A percentile compares a stretch with the other conserved stretches of the same genome.
phyloP scores from a whole-genome alignment of 2,113 vertebrate species.

The Silurus meridionalis region DNA sequence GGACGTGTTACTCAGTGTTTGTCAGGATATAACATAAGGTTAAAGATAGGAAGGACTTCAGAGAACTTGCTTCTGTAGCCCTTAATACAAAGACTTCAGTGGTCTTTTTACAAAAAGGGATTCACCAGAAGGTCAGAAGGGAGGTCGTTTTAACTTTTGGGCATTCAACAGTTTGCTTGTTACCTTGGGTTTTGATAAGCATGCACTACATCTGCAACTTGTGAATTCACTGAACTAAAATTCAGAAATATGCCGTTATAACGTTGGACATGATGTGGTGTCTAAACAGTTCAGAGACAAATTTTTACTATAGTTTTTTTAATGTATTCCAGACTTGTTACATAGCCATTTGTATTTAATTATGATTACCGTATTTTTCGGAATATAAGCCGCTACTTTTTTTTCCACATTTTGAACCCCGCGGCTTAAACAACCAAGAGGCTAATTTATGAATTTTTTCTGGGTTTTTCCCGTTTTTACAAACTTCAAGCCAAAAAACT shows the following conservation, averaged over 20 bases:
- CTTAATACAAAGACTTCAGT: background rate
- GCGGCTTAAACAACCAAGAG: too few species aligned
- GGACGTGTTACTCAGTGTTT: slow-evolving; percentile 3
- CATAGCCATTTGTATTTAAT: background rate
- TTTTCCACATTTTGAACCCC: too few species aligned
- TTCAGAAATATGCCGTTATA: background rate
- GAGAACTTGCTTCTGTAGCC: background rate
- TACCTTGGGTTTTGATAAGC: background rate
- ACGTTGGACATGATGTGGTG: background rate
- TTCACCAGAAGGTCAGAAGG: background rate
- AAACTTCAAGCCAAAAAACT: too few species aligned
- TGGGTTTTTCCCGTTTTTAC: too few species aligned
- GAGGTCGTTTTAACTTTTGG: background rate
- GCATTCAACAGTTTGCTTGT: background rate
- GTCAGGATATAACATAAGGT: background rate
- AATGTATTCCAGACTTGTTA: background rate
- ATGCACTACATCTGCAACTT: background rate
- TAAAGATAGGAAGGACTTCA: background rate
- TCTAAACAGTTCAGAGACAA: background rate
- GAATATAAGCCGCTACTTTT: too few species aligned
- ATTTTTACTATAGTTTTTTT: background rate
- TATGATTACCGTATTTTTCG: background rate
- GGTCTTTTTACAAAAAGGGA: background rate
- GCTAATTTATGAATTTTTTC: too few species aligned
- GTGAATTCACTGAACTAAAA: background rate